Evolutionary conservation across 2,797 vertebrate genomes (phyloP).

Genomic region (Trachurus trachurus): DNA sequence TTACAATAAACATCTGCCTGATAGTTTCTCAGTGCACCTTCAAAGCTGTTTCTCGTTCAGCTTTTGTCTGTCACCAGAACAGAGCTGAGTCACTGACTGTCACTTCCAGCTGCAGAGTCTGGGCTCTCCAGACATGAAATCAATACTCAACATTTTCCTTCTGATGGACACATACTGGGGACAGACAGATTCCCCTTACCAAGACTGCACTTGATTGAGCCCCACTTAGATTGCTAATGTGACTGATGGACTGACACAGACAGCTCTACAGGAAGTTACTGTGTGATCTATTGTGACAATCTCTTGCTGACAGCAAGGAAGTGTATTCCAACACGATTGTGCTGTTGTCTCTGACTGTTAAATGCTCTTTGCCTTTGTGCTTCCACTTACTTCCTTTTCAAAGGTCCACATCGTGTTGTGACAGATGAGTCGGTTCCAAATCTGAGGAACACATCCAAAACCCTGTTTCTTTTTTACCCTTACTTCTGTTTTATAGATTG

Average conservation of each 20-base stretch:
- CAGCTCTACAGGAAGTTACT: constrained; percentile 67
- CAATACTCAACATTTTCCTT: constrained; percentile 83
- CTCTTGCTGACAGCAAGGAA: constrained; percentile 48
- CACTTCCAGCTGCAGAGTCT: constrained; percentile 80
- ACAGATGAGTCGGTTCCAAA: constrained; percentile 20
- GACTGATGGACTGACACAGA: constrained; percentile 76
- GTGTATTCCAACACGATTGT: constrained; percentile 34
- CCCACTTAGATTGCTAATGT: constrained; percentile 81
- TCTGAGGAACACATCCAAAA: neutral
- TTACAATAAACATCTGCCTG: constrained; percentile 67
- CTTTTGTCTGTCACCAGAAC: constrained; percentile 65
- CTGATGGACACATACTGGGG: constrained; percentile 82
- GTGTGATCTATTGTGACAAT: constrained; percentile 60
- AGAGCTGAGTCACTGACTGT: constrained; percentile 77
- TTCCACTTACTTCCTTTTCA: constrained; percentile 21
- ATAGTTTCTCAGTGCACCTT: constrained; percentile 42
- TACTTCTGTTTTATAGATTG: neutral
- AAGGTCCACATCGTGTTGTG: constrained; percentile 2
- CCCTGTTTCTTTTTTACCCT: neutral
- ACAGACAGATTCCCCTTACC: constrained; percentile 70
- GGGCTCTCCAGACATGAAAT: constrained; percentile 82
- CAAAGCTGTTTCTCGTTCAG: constrained; percentile 58
- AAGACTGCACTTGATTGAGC: constrained; percentile 81
- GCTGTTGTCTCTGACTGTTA: constrained; percentile 45
- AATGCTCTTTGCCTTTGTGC: constrained; percentile 37